These are phyloP conservation scores for Pseudotriccus pelzelni DNA, from an alignment of 2,797 vertebrate genomes.

Conservation along the genomic window DNA sequence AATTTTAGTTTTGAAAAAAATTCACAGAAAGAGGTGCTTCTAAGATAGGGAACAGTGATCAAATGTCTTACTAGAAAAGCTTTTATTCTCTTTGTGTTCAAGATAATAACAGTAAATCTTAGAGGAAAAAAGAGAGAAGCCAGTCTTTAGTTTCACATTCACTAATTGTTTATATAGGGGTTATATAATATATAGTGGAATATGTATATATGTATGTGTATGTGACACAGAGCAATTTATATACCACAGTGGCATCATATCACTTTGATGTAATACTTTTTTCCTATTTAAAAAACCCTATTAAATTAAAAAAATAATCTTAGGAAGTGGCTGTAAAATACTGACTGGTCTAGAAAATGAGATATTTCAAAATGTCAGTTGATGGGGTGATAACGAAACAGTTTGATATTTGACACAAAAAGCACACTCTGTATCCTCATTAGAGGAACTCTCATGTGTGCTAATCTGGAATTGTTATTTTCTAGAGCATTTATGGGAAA, in stretches of 20 bases:
- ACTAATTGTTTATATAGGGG: neutral
- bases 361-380: neutral
- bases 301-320: neutral
- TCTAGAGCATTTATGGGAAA: neutral
- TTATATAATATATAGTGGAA: neutral
- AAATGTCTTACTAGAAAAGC: neutral
- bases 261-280: neutral
- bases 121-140: neutral
- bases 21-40: neutral
- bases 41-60: neutral
- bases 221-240: neutral
- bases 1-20: neutral
- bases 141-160: neutral
- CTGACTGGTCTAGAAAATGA: neutral
- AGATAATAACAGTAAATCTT: neutral
- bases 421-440: neutral
- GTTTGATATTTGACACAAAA: neutral
- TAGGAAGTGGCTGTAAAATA: neutral
- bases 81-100: neutral
- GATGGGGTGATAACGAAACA: neutral
- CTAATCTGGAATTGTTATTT: constrained; percentile 15
- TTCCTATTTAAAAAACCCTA: neutral
- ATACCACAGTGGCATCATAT: neutral
- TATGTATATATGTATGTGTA: neutral
- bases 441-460: neutral